phyloP scores from a whole-genome alignment of 1,140 invertebrate genomes.

The Melitaea cinxia region DNA sequence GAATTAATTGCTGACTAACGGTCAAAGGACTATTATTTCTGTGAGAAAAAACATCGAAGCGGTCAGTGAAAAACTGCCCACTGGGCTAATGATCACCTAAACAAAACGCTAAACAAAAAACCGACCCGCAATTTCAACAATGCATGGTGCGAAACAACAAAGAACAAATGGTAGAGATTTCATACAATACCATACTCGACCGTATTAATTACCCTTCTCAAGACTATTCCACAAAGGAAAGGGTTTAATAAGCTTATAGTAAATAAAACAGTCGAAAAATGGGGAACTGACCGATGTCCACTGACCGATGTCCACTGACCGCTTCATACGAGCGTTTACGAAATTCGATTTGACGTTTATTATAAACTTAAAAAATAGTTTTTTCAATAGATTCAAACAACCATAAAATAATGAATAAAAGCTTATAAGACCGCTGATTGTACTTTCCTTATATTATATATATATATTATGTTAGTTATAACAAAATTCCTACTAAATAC shows the following conservation, averaged over 20 bases:
- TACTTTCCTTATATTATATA: too few relatives aligned
- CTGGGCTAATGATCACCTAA: conserved; percentile 72
- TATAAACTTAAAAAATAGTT: conserved; percentile 15
- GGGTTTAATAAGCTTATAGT: conserved; percentile 79
- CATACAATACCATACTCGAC: conserved; percentile 67
- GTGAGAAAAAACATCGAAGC: conserved; percentile 61
- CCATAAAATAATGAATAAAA: background rate
- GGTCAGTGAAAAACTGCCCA: conserved; percentile 74
- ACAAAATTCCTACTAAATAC: too few relatives aligned
- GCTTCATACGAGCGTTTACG: conserved; percentile 37
- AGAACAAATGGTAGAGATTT: conserved; percentile 70
- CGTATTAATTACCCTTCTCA: conserved; percentile 78
- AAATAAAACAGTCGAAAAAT: conserved; percentile 71
- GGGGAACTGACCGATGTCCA: conserved; percentile 63
- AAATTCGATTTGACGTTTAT: conserved; percentile 66
- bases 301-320: conserved; percentile 31
- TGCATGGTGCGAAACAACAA: conserved; percentile 54
- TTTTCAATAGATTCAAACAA: background rate
- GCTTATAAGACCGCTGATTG: background rate
- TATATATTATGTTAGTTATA: too few relatives aligned
- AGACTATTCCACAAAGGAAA: conserved; percentile 62
- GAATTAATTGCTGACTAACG: conserved; percentile 43
- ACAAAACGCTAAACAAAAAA: conserved; percentile 69
- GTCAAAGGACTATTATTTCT: conserved; percentile 43
- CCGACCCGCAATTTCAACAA: conserved; percentile 52